These are phyloP conservation scores for Panthera uncia DNA, from an alignment of 2,113 vertebrate genomes.

Conservation along the genomic window DNA sequence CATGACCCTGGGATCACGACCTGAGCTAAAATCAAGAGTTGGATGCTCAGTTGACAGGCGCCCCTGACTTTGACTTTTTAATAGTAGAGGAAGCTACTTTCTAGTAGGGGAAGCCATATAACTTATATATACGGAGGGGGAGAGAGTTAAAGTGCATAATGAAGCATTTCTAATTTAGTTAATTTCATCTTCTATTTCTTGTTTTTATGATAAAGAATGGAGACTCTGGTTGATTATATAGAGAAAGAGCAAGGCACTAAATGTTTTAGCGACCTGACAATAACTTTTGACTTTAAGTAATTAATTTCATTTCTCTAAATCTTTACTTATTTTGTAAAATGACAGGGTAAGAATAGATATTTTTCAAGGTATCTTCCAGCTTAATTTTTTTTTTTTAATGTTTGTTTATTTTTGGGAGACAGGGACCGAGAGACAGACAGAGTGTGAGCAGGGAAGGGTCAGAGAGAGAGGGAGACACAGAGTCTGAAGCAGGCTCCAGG, in stretches of 20 bases:
- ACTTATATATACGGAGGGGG: not conserved
- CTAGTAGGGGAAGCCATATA: not conserved
- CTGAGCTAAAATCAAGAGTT: too few species aligned
- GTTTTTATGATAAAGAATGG: not conserved
- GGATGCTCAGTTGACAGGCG: too few species aligned
- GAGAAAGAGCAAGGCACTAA: not conserved
- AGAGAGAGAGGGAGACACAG: too few species aligned
- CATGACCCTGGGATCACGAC: too few species aligned
- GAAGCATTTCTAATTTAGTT: not conserved
- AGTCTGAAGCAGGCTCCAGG: too few species aligned
- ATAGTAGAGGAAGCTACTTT: not conserved
- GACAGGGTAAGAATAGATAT: not conserved
- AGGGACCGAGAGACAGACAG: too few species aligned
- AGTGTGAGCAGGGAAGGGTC: too few species aligned
- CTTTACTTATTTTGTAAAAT: constrained; percentile 14
- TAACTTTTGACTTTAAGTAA: not conserved
- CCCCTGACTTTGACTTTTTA: not conserved
- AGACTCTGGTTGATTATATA: not conserved
- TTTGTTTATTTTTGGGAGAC: not conserved
- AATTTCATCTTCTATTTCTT: not conserved
- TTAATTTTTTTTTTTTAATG: not conserved
- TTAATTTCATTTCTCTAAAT: not conserved
- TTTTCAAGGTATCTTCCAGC: not conserved
- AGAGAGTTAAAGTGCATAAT: not conserved
- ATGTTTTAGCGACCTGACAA: not conserved